Base-by-base conservation (phyloP, 2,888 invertebrate genomes). In the Mythimna albipuncta region DNA sequence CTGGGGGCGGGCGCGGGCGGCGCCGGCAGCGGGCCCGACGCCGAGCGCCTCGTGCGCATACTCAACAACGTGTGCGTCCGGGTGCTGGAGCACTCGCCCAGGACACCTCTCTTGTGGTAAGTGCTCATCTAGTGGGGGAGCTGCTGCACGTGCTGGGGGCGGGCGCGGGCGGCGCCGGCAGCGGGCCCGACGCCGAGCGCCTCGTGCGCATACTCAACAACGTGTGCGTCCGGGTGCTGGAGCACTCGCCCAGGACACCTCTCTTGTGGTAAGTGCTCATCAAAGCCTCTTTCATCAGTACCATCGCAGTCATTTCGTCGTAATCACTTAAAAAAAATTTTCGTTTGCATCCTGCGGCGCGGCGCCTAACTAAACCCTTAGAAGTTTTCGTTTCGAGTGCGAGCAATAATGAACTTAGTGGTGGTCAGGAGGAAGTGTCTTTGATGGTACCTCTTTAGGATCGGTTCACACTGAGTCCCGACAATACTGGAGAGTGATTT, bases 71-170 rank as follows among this genome's bases (percentile, higher is more conserved):
- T 97, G 66, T 97, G 97, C 67, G 97, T 98, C 62, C 94, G 97
- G 44, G 96, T 98, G 80, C 95, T 98, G 16, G 98, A 97, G 92
- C 97, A 95, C 82, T 97, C 97, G 84, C 97, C 97, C 87, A 97
- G 96, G 89, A 98, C 97, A 77, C 97, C 96, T 88, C 96, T 97
- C 47, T 96, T 97, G 77, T 97, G 97, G 98, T 98, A 21, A n/a
- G n/a, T n/a, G n/a, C n/a, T n/a, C n/a, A n/a, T 67, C 95, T 99
- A 19, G 96, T 98, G 64, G 96, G 97, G 85, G 97, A 98, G 87
- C 96, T 99, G 87, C 96, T 99, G 79, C 97, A 97, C 10, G 96
- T 98, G 81, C 93, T 99, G 81, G 97, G 98, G 19, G 97, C 97
- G 13, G 98, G 71, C 96, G 97, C 88, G 97, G 97, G 65, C 10